Evolutionary conservation across 2,797 vertebrate genomes (phyloP).

Genomic region (Poecilia picta): DNA sequence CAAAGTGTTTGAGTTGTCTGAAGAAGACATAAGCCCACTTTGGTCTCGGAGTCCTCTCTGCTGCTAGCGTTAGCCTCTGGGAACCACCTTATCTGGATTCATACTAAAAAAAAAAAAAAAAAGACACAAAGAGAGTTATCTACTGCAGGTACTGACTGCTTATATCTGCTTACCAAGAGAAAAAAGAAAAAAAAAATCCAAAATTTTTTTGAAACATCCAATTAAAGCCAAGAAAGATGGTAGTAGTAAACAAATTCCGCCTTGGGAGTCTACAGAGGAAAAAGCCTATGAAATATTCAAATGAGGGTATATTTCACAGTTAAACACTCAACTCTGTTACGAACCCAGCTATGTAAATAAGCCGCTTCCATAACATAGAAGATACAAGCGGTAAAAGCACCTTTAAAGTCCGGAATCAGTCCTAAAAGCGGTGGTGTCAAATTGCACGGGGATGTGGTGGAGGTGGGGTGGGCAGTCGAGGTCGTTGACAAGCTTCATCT

Average conservation of each 20-base stretch:
- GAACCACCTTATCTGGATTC: not conserved
- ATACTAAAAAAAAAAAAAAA: not conserved
- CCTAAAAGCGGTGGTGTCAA: not conserved
- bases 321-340: not conserved
- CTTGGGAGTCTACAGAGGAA: not conserved
- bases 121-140: not conserved
- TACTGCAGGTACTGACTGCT: not conserved
- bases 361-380: not conserved
- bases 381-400: not conserved
- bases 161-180: not conserved
- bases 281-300: not conserved
- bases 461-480: not conserved
- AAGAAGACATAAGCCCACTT: not conserved
- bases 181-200: not conserved
- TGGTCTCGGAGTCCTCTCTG: not conserved
- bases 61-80: not conserved
- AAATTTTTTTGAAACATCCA: not conserved
- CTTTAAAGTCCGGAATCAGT: not conserved
- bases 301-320: not conserved
- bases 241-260: slow-evolving; percentile 10
- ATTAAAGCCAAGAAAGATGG: not conserved
- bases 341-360: not conserved
- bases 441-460: not conserved
- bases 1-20: not conserved
- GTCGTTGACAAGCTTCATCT: not conserved